Percentiles rank a stretch among this genome's conserved stretches.
phyloP scores from a whole-genome alignment of 2,888 invertebrate genomes.

The Zhengitettix transpicula region DNA sequence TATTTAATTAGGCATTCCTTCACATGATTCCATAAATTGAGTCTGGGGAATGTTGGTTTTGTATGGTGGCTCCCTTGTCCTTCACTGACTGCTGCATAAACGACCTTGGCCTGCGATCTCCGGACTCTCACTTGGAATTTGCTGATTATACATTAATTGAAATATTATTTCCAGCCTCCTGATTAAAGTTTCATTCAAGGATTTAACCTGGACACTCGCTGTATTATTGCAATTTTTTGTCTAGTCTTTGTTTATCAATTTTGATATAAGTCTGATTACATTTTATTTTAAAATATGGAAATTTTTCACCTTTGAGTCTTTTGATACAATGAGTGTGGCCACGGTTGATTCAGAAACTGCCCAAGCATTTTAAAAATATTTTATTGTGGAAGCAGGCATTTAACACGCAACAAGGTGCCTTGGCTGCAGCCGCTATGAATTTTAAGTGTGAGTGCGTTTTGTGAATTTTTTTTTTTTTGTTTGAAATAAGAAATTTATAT shows the following conservation, averaged over 20 bases:
- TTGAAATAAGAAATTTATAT: slow-evolving; percentile 5
- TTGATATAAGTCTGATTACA: background rate
- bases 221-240: background rate
- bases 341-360: background rate
- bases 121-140: slow-evolving; percentile 20
- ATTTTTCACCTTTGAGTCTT: background rate
- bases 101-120: slow-evolving; percentile 22
- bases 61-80: slow-evolving; percentile 20
- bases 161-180: slow-evolving; percentile 7
- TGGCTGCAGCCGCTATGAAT: background rate
- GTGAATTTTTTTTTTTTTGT: background rate
- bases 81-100: slow-evolving; percentile 23
- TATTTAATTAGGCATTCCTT: background rate
- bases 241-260: background rate
- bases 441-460: background rate
- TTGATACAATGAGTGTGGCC: background rate
- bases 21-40: slow-evolving; percentile 10
- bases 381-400: background rate
- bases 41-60: slow-evolving; percentile 10
- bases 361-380: background rate
- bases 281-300: background rate
- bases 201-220: background rate
- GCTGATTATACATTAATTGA: slow-evolving; percentile 7
- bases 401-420: background rate
- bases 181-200: background rate